Evolutionary conservation across 2,113 vertebrate species (phyloP).

Genomic region (Delphinapterus leucas): DNA sequence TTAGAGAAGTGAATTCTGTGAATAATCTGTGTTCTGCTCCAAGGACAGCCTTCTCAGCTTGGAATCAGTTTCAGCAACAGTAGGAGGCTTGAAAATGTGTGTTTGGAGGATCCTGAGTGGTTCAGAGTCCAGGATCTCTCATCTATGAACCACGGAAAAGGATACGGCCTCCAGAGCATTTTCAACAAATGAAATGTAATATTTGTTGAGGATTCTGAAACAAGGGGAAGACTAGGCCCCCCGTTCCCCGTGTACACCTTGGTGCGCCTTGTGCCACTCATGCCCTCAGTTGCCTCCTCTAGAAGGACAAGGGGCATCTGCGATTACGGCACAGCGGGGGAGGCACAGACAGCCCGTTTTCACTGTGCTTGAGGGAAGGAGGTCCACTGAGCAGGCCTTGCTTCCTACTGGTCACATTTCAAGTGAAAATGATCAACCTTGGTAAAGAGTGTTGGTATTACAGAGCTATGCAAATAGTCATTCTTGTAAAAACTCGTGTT

Average conservation of each 20-base stretch:
- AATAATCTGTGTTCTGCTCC: neutral
- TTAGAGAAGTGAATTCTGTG: neutral
- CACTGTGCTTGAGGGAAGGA: neutral
- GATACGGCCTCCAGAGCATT: neutral
- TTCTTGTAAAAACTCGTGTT: neutral
- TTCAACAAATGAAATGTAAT: neutral
- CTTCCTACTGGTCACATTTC: neutral
- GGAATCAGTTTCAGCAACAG: neutral
- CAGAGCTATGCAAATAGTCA: neutral
- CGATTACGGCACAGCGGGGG: neutral
- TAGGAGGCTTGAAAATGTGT: neutral
- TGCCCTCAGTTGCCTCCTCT: neutral
- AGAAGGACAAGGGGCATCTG: neutral
- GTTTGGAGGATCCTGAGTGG: neutral
- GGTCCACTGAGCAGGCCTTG: neutral
- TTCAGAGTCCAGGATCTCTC: neutral
- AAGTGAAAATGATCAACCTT: neutral
- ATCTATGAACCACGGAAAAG: neutral
- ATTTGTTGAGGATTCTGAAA: neutral
- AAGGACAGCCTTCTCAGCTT: neutral
- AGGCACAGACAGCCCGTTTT: no score
- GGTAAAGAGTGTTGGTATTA: neutral
- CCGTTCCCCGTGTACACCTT: accelerated
- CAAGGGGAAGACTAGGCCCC: neutral
- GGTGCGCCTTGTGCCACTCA: neutral